phyloP scores from a whole-genome alignment of 2,797 vertebrate genomes.

The Sphaeramia orbicularis region DNA sequence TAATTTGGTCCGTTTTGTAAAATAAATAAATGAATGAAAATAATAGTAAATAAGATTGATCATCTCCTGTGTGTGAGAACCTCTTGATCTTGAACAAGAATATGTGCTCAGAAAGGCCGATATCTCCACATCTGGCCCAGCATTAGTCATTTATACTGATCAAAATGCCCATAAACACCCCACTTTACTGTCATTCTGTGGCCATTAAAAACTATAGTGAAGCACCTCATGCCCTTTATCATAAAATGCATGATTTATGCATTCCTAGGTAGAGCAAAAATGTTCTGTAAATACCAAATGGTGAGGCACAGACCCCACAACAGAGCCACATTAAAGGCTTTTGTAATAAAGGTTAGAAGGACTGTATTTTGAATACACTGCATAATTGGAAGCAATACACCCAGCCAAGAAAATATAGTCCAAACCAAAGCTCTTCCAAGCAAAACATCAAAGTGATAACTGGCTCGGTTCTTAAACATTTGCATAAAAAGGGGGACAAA shows the following conservation, averaged over 20 bases:
- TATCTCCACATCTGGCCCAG: not conserved
- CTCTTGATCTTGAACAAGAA: not conserved
- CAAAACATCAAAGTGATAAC: conserved; percentile 64
- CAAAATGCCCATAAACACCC: conserved; percentile 1
- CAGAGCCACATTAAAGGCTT: conserved; percentile 37
- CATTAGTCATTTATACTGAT: not conserved
- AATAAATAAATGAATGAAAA: too few species aligned
- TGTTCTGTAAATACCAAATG: conserved; percentile 23
- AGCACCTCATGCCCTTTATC: not conserved
- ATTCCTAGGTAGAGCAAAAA: conserved; percentile 15
- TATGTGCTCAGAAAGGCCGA: not conserved
- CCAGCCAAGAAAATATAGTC: conserved; percentile 26
- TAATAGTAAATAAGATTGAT: too few species aligned
- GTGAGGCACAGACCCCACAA: conserved; percentile 5
- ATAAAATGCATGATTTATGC: conserved; percentile 17
- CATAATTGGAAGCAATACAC: conserved; percentile 44
- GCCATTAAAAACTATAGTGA: conserved; percentile 4
- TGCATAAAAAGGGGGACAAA: conserved; percentile 62
- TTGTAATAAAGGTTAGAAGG: conserved; percentile 39
- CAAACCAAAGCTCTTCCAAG: conserved; percentile 47
- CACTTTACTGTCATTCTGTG: not conserved
- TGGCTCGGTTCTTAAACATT: conserved; percentile 43
- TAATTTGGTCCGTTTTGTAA: too few species aligned
- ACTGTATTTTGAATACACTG: conserved; percentile 38
- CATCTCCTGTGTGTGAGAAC: not conserved